Conservation (phyloP, 92 coral and sea anemone genomes). For the Porites rus region DNA sequence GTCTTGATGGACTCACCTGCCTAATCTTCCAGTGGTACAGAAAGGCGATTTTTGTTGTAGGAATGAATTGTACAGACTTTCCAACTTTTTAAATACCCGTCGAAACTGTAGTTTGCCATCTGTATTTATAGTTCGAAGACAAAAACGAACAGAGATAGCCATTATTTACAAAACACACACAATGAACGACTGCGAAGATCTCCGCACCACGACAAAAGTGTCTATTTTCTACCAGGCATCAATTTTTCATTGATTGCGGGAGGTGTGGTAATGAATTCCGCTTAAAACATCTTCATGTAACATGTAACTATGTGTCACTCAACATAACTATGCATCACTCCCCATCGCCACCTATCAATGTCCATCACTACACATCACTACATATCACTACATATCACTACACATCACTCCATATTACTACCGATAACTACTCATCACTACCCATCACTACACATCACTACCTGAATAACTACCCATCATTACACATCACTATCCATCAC, state of each 20-base stretch:
- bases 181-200: background rate
- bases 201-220: no score
- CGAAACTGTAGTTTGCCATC: background rate
- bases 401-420: no score
- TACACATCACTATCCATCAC: no score
- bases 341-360: no score
- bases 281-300: no score
- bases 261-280: background rate
- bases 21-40: background rate
- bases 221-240: constrained; percentile 20
- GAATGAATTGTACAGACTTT: background rate
- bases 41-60: constrained; percentile 5
- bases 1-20: background rate
- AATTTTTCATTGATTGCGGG: background rate
- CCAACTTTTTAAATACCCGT: constrained; percentile 12
- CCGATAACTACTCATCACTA: no score
- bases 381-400: no score
- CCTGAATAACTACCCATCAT: no score
- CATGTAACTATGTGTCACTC: no score
- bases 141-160: constrained; percentile 10
- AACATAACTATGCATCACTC: no score
- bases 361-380: no score
- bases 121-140: background rate
- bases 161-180: background rate
- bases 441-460: no score